Evolutionary conservation across 2,888 invertebrate genomes (phyloP).

Genomic region (Aleiodes alternator): DNA sequence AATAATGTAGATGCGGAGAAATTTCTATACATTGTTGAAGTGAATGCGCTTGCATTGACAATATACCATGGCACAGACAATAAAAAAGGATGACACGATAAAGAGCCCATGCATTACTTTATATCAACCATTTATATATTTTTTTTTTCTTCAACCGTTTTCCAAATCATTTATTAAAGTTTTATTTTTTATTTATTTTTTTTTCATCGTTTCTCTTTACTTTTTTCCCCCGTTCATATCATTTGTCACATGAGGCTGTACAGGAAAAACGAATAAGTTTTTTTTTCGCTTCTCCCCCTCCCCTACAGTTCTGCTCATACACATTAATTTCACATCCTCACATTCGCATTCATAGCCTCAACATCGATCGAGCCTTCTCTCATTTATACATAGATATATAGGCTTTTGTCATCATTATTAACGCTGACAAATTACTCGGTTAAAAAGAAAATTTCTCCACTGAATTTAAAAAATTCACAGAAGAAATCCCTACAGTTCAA

Average conservation of each 20-base stretch:
- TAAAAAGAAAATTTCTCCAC: background rate
- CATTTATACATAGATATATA: conserved; percentile 4
- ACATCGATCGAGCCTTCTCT: conserved; percentile 1
- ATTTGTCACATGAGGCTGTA: conserved; percentile 3
- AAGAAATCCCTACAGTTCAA: background rate
- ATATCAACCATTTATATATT: background rate
- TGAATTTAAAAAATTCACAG: conserved; percentile 5
- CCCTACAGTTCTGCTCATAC: background rate
- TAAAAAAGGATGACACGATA: background rate
- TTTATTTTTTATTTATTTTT: background rate
- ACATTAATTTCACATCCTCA: conserved; percentile 1
- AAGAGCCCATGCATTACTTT: background rate
- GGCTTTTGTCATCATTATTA: background rate
- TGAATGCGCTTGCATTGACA: conserved; percentile 1
- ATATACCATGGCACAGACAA: background rate
- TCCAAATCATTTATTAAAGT: background rate
- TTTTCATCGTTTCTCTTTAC: background rate
- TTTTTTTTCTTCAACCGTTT: background rate
- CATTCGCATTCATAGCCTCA: conserved; percentile 14
- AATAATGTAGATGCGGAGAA: conserved; percentile 1
- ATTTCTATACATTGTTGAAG: conserved; percentile 1
- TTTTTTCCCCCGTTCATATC: background rate
- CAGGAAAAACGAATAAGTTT: background rate
- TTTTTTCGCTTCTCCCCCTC: background rate
- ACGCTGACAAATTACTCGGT: conserved; percentile 21